Conservation (phyloP, 2,113 vertebrate species). For the Sitta europaea region DNA sequence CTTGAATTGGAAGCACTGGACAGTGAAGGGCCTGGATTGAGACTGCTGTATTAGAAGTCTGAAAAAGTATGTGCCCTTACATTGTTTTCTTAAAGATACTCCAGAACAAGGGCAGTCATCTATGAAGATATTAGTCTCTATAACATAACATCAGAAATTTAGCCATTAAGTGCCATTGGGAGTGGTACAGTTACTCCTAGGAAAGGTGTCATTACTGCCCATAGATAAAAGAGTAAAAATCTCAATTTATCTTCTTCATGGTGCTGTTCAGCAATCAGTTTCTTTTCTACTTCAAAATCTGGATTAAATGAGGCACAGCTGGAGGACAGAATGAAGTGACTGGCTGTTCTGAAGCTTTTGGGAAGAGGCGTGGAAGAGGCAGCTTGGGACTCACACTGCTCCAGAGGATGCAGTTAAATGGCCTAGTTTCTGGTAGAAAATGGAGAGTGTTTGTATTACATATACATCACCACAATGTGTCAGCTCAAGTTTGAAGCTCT, state of each 20-base stretch:
- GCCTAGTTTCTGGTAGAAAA: not conserved
- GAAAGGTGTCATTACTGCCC: not conserved
- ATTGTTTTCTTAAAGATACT: not conserved
- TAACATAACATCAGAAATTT: slow-evolving; percentile 7
- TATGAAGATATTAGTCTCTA: not conserved
- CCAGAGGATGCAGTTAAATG: not conserved
- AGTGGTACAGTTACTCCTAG: not conserved
- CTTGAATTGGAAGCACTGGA: not conserved
- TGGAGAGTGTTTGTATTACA: not conserved
- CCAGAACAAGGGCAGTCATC: not conserved
- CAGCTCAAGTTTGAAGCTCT: not conserved
- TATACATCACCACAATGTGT: not conserved
- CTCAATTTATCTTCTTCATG: not conserved
- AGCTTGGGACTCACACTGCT: not conserved
- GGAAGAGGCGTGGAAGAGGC: not conserved
- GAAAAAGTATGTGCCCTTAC: not conserved
- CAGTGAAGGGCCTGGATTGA: not conserved
- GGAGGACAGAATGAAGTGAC: not conserved
- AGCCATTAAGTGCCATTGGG: not conserved
- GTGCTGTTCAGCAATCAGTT: slow-evolving; percentile 29
- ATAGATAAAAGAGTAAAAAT: slow-evolving; percentile 23
- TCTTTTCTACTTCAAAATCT: slow-evolving; percentile 5
- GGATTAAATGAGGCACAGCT: slow-evolving; percentile 3
- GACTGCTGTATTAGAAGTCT: not conserved
- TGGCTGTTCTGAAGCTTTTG: not conserved